Evolutionary conservation across 2,113 vertebrate genomes (phyloP).

Genomic region (Noctilio leporinus): DNA sequence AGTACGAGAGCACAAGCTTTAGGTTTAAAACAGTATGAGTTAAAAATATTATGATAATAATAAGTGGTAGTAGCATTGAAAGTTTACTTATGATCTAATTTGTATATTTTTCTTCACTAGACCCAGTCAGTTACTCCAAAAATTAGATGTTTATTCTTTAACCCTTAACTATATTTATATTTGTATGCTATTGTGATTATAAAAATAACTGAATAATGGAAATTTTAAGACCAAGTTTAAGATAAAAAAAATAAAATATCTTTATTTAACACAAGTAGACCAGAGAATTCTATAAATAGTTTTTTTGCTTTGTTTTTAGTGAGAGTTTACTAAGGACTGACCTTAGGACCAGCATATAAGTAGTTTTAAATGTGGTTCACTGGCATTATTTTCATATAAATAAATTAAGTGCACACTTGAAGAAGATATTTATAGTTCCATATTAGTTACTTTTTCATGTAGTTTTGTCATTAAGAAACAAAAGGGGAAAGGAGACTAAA

Average conservation of each 20-base stretch:
- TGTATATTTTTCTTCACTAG: background rate
- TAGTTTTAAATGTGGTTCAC: background rate
- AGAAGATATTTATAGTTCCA: background rate
- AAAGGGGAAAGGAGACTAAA: background rate
- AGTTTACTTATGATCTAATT: background rate
- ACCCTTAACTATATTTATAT: background rate
- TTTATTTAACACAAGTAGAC: background rate
- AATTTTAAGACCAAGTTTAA: background rate
- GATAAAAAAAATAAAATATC: background rate
- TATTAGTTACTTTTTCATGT: background rate
- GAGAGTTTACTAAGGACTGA: background rate
- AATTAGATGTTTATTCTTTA: background rate
- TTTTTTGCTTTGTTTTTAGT: background rate
- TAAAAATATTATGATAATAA: background rate
- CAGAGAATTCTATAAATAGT: background rate
- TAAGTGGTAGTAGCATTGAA: background rate
- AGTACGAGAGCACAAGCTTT: background rate
- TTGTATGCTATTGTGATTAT: background rate
- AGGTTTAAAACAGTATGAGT: background rate
- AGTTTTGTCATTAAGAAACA: slow-evolving; percentile 14
- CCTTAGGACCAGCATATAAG: background rate
- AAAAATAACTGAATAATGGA: background rate
- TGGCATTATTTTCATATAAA: background rate
- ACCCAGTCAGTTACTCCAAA: background rate
- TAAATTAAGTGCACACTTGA: background rate